phyloP scores from a whole-genome alignment of 2,113 vertebrate species.

The Stigmatopora argus region DNA sequence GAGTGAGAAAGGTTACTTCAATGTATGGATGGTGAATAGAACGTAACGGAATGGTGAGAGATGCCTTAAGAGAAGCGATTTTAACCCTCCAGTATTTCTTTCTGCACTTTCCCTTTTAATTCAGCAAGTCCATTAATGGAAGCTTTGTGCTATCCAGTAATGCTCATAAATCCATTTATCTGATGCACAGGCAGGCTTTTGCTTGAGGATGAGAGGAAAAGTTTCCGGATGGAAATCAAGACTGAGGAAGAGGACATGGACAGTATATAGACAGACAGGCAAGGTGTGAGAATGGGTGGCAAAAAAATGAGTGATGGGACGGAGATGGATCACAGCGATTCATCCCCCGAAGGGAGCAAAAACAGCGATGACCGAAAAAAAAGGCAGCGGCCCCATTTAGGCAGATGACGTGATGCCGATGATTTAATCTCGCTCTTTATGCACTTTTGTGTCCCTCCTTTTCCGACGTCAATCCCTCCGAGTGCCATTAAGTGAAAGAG shows the following conservation, averaged over 20 bases:
- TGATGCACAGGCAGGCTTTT: slow-evolving; percentile 76
- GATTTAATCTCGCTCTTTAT: slow-evolving; percentile 88
- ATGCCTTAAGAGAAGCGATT: slow-evolving; percentile 7
- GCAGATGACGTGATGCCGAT: slow-evolving; percentile 77
- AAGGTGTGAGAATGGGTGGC: slow-evolving; percentile 13
- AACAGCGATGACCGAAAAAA: slow-evolving; percentile 81
- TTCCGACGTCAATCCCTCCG: slow-evolving; percentile 75
- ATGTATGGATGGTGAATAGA: neutral
- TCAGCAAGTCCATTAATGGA: slow-evolving; percentile 89
- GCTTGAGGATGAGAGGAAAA: slow-evolving; percentile 76
- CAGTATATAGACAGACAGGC: slow-evolving; percentile 1
- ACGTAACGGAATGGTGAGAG: neutral
- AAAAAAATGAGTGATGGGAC: slow-evolving; percentile 18
- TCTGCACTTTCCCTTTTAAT: slow-evolving; percentile 72
- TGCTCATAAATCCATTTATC: slow-evolving; percentile 98
- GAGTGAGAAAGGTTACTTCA: neutral
- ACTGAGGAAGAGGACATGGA: slow-evolving; percentile 54
- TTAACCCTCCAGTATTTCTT: slow-evolving; percentile 29
- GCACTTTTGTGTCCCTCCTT: slow-evolving; percentile 55
- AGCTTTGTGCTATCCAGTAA: slow-evolving; percentile 91
- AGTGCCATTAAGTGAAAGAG: slow-evolving; percentile 86
- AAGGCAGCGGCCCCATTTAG: slow-evolving; percentile 81
- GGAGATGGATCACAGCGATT: slow-evolving; percentile 21
- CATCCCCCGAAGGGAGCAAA: slow-evolving; percentile 83
- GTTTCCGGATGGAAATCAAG: slow-evolving; percentile 43